Conservation (phyloP, 2,113 vertebrate species). For the Melanocharis versteri region DNA sequence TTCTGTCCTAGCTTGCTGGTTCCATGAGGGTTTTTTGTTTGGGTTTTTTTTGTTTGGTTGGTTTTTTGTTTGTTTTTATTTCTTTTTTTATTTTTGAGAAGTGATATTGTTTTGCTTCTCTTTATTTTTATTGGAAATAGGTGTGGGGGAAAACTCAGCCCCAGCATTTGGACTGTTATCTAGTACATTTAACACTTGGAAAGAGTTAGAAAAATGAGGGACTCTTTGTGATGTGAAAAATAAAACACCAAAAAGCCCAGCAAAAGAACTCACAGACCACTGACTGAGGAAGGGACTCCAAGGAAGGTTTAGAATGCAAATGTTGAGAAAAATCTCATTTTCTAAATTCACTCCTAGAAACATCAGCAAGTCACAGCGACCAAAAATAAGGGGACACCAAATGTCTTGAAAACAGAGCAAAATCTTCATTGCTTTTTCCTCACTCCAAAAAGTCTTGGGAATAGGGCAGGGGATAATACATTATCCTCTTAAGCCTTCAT, state of each 20-base stretch:
- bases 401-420: neutral
- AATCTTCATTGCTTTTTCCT: neutral
- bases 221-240: neutral
- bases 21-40: neutral
- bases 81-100: too few species aligned
- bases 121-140: neutral
- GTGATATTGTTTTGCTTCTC: neutral
- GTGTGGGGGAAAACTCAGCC: neutral
- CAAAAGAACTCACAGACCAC: neutral
- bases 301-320: neutral
- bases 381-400: neutral
- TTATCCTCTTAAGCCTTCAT: neutral
- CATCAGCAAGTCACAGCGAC: neutral
- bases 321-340: neutral
- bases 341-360: neutral
- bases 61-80: too few species aligned
- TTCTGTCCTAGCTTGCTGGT: neutral
- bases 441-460: neutral
- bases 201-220: neutral
- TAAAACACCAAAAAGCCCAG: rapidly evolving
- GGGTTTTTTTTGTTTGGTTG: neutral
- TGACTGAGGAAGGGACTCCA: neutral
- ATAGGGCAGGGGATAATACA: neutral
- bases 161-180: neutral
- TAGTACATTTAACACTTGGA: neutral